A percentile compares a stretch with the other conserved stretches of the same genome.
Conservation (phyloP, 2,113 vertebrate species). For the Planiliza haematocheilus region DNA sequence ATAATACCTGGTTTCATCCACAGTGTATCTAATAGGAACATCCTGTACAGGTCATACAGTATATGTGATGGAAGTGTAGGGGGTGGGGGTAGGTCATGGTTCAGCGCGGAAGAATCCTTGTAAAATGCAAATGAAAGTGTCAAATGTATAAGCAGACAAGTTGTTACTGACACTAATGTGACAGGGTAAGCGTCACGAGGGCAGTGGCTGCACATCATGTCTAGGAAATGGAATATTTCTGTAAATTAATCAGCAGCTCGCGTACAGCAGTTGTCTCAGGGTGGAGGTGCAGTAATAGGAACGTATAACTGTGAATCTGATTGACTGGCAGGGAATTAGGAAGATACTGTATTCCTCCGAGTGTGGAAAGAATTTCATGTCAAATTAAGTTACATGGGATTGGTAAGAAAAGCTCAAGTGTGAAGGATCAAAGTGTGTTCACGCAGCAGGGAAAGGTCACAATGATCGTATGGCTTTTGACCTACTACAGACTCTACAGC, state of each 20-base stretch:
- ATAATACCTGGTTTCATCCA: not conserved
- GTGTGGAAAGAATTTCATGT: not conserved
- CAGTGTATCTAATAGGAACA: not conserved
- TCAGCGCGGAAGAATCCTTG: conserved; percentile 16
- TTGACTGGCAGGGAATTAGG: conserved; percentile 21
- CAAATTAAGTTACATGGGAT: conserved; percentile 52
- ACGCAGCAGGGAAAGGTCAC: no score
- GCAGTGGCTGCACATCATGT: conserved; percentile 3
- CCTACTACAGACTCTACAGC: not conserved
- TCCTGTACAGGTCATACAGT: not conserved
- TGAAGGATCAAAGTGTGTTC: conserved; percentile 22
- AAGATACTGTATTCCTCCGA: not conserved
- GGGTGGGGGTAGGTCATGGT: conserved; percentile 1
- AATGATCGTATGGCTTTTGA: no score
- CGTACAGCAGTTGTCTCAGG: conserved; percentile 22
- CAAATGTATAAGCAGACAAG: conserved; percentile 20
- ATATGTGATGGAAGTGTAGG: conserved; percentile 6
- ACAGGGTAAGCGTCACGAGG: conserved; percentile 19
- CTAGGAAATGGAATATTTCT: conserved; percentile 42
- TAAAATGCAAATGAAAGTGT: conserved; percentile 49
- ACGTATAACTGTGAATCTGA: conserved; percentile 28
- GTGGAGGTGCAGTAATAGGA: conserved; percentile 36
- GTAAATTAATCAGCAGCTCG: conserved; percentile 31
- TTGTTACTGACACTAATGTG: conserved; percentile 32
- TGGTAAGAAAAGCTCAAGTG: conserved; percentile 26